Evolutionary conservation across 2,888 invertebrate species (phyloP).

Genomic region (Tachina fera): DNA sequence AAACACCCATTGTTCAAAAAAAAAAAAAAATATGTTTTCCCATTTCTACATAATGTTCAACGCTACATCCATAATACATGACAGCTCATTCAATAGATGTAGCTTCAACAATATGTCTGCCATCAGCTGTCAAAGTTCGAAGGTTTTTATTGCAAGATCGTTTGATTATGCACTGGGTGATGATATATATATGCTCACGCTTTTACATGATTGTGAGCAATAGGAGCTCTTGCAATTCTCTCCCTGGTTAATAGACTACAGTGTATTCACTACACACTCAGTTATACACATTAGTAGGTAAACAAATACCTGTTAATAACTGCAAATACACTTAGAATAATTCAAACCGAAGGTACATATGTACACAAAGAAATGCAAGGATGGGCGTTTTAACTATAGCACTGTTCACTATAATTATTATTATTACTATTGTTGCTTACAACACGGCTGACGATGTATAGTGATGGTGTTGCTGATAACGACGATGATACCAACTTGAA

Average conservation of each 20-base stretch:
- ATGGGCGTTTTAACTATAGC: conserved; percentile 33
- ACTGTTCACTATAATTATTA: conserved; percentile 40
- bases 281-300: neutral
- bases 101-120: no score
- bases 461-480: conserved; percentile 25
- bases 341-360: neutral
- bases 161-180: no score
- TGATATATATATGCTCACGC: no score
- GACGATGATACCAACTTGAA: conserved; percentile 28
- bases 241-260: neutral
- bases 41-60: no score
- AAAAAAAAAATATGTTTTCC: no score
- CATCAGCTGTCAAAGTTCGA: no score
- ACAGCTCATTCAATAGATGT: no score
- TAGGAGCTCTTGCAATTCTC: no score
- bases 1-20: no score
- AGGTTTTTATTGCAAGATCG: no score
- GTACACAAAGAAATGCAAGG: neutral
- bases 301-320: neutral
- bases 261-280: neutral
- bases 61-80: no score
- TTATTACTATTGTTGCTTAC: conserved; percentile 5
- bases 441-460: conserved; percentile 13
- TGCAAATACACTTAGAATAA: conserved; percentile 24
- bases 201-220: no score